Evolutionary conservation across 2,888 invertebrate species (phyloP), one percentile per base, ranked within the genome.

Genomic region (Philereme vetulata): DNA sequence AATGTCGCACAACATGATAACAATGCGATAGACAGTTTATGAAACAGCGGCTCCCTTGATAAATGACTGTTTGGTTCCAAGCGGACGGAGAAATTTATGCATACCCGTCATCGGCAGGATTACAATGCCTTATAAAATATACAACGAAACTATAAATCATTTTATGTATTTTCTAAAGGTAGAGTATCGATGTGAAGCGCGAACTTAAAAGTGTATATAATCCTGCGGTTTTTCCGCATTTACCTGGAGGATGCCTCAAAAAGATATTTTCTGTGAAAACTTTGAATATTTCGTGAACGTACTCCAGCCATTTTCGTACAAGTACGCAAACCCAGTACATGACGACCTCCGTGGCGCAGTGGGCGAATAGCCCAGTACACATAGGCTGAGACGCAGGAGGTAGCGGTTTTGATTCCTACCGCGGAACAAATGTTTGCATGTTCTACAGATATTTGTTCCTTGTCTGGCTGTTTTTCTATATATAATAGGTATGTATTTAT

Each of bases 1-100:
- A 88, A 87, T 86, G 88, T 88, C 85, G 77, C 70, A 73, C 77
- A 77, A 84, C 81, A 79, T 77, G 84, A 86, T 85, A 88, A 88
- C 87, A 88, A 86, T 84, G 81, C 81, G 80, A 87, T 83, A 81
- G 88, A 84, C 84, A 81, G 81, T 80, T 85, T 85, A 84, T 85
- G 85, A 84, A 88, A 82, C 80, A 78, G 77, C 76, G 71, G 74
- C 67, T 72, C 78, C 71, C 73, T 78, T 89, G 88, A 89, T 86
- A 84, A 87, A 89, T 86, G 83, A 81, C 72, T 70, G 67, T 70
- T 43, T 60, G 65, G 72, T 52, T 77, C 72, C 75, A 70, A 76
- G 76, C 73, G 76, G 72, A 74, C 71, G 75, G 74, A 74, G 78
- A 72, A 81, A 86, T 85, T 85, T 86, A 85, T 86, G 82, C 81